Base-by-base conservation (phyloP, 1,140 invertebrate genomes). In the Trichonephila clavata region DNA sequence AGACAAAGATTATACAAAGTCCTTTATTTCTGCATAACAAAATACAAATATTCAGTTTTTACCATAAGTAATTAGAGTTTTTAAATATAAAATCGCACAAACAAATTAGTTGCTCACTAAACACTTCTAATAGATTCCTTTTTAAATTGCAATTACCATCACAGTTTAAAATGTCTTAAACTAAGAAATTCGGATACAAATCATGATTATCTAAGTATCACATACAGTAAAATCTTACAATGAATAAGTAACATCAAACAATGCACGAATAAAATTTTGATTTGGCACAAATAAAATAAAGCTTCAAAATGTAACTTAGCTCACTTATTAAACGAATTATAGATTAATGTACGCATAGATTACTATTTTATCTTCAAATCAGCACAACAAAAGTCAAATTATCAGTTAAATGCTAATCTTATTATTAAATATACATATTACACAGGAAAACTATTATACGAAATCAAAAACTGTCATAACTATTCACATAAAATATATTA, bases 251-350 rank as follows among this genome's bases (percentile, higher is more conserved):
- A 77, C 24, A 10, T 39, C 32, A n/a, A 32, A 32, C 32, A 32
- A 20, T 77, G 27, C 27, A 24, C n/a, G 27, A 77, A 5, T 1
- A 18, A 16, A 32, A 18, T n/a, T 77, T 32, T 18, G 16, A 18
- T 77, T 77, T 77, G 71, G 71, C 71, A 77, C 71, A 77, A n/a
- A n/a, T n/a, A 77, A 77, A 32, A 77, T 39, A 77, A 50, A 50
- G 7, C 50, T 50, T 50, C 7, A 50, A 10, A 10, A 50, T 6
- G 2, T 50, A 50, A 50, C 8, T 50, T 6, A 10, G 0, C 43
- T 50, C 32, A 3, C 32, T 50, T 50, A 3, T 50, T 8, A 50
- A 50, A 50, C 8, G 5, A 5, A 50, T 50, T 50, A 50, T 10
- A 50, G 6, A 43, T 43, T 43, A 50, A 50, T 50, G 2, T 32